Percentiles rank a stretch among this genome's conserved stretches.
Conservation (phyloP, 2,113 vertebrate species). For the Stegostoma tigrinum region DNA sequence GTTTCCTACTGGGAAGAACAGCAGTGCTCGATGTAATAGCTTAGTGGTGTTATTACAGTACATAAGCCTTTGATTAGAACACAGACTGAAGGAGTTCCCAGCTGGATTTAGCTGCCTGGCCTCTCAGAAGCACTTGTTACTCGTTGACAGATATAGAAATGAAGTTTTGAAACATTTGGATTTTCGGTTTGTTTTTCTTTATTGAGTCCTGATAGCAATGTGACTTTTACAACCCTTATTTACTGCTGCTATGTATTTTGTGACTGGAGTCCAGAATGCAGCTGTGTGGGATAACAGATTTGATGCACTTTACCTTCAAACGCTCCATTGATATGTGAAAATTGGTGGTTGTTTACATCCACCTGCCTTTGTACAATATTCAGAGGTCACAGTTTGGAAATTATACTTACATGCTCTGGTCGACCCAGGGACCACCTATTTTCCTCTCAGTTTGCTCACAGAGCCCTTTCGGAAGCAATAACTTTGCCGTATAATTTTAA, state of each 20-base stretch:
- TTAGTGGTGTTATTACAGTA: constrained; percentile 57
- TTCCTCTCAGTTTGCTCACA: background rate
- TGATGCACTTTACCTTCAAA: constrained; percentile 59
- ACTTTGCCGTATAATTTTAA: constrained; percentile 21
- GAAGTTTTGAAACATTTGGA: constrained; percentile 60
- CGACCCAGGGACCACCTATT: background rate
- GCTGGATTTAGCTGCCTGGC: constrained; percentile 47
- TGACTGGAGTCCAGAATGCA: constrained; percentile 60
- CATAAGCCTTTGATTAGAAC: constrained; percentile 60
- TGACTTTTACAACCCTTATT: constrained; percentile 62
- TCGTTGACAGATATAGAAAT: constrained; percentile 69
- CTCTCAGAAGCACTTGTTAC: constrained; percentile 58
- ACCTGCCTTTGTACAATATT: constrained; percentile 32
- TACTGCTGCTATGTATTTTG: constrained; percentile 45
- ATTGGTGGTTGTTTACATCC: constrained; percentile 47
- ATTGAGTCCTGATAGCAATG: constrained; percentile 65
- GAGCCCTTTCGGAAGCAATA: background rate
- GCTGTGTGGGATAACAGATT: constrained; percentile 60
- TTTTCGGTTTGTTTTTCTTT: constrained; percentile 58
- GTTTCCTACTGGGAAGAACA: constrained; percentile 34
- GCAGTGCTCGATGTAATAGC: constrained; percentile 45
- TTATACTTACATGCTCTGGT: constrained; percentile 7
- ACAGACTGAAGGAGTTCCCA: constrained; percentile 46
- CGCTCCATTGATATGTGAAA: constrained; percentile 56
- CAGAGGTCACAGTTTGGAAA: constrained; percentile 20